Evolutionary conservation across 2,888 invertebrate genomes (phyloP).

Genomic region (Fissipunctia ypsillon): DNA sequence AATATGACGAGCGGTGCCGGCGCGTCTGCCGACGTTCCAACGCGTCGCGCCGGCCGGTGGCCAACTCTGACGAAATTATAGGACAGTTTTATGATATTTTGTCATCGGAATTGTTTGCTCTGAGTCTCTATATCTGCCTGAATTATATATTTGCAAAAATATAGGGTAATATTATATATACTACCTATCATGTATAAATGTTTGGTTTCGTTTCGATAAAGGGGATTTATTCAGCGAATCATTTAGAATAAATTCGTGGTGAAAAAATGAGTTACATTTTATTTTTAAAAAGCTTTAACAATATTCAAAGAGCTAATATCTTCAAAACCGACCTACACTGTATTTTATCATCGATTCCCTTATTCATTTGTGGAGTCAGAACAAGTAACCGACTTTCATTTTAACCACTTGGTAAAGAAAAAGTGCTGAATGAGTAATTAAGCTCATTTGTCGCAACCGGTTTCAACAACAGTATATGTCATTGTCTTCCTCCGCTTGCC

Average conservation of each 20-base stretch:
- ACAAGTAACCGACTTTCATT: constrained; percentile 18
- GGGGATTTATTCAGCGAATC: neutral
- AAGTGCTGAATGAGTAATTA: constrained; percentile 58
- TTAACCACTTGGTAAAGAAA: constrained; percentile 23
- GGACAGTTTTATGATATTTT: constrained; percentile 61
- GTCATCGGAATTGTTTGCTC: constrained; percentile 25
- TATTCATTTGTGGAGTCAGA: constrained; percentile 7
- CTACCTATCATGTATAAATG: neutral
- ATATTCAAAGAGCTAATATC: neutral
- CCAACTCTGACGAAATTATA: constrained; percentile 62
- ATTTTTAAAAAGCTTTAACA: neutral
- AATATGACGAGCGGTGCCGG: constrained; percentile 76
- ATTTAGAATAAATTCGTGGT: neutral
- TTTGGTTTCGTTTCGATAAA: neutral
- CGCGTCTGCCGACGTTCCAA: constrained; percentile 68
- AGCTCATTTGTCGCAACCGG: constrained; percentile 49
- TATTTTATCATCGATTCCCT: constrained; percentile 1
- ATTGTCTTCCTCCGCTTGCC: constrained; percentile 56
- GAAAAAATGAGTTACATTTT: neutral
- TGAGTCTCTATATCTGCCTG: constrained; percentile 15
- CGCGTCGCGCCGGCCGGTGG: constrained; percentile 59
- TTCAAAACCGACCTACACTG: neutral
- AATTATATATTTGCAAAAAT: constrained; percentile 18
- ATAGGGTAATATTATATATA: neutral
- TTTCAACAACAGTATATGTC: constrained; percentile 60